Evolutionary conservation across 2,113 vertebrate genomes (phyloP).

Genomic region (Antechinus stuartii): DNA sequence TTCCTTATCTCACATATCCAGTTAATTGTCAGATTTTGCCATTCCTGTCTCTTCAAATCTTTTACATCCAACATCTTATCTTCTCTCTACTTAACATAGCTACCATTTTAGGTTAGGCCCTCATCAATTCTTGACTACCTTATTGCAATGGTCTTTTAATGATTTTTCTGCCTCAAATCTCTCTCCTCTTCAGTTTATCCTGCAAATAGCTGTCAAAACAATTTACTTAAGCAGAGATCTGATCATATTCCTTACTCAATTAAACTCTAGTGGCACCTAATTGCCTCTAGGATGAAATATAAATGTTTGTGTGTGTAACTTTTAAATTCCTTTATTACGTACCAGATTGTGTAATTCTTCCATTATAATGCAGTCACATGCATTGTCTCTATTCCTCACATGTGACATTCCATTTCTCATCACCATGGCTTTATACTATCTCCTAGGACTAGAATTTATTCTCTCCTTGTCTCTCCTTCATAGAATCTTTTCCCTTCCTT

Average conservation of each 20-base stretch:
- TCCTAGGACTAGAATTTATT: too few relatives aligned
- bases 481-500: too few relatives aligned
- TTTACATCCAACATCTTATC: conserved; percentile 23
- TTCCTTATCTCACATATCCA: conserved; percentile 15
- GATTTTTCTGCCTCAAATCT: background rate
- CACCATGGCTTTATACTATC: too few relatives aligned
- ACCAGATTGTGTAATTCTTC: too few relatives aligned
- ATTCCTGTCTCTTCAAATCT: background rate
- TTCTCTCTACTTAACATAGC: background rate
- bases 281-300: too few relatives aligned
- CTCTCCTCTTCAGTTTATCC: background rate
- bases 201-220: conserved; percentile 1
- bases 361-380: too few relatives aligned
- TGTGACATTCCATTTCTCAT: too few relatives aligned
- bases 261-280: too few relatives aligned
- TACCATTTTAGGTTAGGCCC: background rate
- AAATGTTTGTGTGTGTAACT: too few relatives aligned
- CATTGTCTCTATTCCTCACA: too few relatives aligned
- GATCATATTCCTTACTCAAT: background rate
- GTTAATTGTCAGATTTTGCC: background rate
- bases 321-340: too few relatives aligned
- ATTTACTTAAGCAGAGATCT: background rate
- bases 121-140: background rate
- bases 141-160: background rate
- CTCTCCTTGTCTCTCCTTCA: too few relatives aligned